Conservation (phyloP, 2,888 invertebrate genomes). For the Phyllotreta striolata region DNA sequence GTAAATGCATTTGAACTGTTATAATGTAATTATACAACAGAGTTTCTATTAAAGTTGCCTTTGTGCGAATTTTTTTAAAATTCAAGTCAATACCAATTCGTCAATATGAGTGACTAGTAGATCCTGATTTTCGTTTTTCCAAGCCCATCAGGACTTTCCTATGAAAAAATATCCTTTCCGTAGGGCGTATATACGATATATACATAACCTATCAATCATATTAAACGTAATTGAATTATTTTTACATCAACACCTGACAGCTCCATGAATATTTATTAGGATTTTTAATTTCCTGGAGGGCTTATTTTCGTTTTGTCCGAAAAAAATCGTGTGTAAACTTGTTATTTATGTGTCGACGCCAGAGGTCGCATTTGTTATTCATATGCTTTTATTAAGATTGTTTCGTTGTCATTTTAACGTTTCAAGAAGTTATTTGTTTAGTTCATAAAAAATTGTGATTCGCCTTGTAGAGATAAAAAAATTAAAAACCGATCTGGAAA, state of each 20-base stretch:
- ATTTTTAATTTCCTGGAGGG: conserved; percentile 47
- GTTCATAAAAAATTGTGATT: no score
- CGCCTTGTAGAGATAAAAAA: no score
- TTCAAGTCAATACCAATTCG: no score
- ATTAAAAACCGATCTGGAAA: no score
- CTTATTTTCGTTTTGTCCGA: conserved; percentile 43
- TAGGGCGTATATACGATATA: conserved; percentile 7
- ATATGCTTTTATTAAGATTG: conserved; percentile 29
- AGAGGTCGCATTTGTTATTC: conserved; percentile 38
- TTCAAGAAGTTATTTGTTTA: no score
- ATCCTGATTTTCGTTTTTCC: conserved; percentile 5
- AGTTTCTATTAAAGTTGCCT: no score
- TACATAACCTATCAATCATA: conserved; percentile 44
- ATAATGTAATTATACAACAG: no score
- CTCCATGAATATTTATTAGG: conserved; percentile 48
- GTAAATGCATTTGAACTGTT: no score
- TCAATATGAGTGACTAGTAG: not conserved
- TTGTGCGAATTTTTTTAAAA: no score
- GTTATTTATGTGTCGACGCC: conserved; percentile 38
- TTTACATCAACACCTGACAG: conserved; percentile 48
- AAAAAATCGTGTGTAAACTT: conserved; percentile 41
- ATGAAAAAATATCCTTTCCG: conserved; percentile 4
- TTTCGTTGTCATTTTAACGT: not conserved
- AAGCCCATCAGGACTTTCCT: not conserved
- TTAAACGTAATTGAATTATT: conserved; percentile 47